Evolutionary conservation across 2,888 invertebrate genomes (phyloP).

Genomic region (Agrochola litura): DNA sequence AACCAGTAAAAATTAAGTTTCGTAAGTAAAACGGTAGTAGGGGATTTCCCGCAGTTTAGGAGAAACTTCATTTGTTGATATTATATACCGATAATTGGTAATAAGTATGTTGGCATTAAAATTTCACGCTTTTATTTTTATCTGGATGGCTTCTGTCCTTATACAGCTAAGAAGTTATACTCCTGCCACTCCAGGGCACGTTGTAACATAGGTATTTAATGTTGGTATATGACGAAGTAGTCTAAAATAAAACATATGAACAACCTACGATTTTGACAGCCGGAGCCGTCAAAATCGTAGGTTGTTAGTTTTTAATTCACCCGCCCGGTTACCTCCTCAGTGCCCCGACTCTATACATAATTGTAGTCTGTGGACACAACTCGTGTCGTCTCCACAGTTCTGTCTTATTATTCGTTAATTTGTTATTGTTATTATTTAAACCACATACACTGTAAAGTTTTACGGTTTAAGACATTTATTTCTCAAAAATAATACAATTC

Average conservation of each 20-base stretch:
- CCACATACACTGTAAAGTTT: too few relatives aligned
- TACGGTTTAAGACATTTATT: too few relatives aligned
- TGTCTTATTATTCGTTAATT: too few relatives aligned
- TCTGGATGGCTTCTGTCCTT: constrained; percentile 50
- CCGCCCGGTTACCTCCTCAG: too few relatives aligned
- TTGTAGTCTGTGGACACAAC: too few relatives aligned
- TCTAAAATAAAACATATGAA: neutral
- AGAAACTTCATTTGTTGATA: constrained; percentile 46
- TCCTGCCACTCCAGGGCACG: neutral
- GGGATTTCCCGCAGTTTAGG: constrained; percentile 44
- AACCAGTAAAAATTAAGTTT: neutral
- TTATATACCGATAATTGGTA: constrained; percentile 42
- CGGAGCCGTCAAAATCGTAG: too few relatives aligned
- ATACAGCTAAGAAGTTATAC: constrained; percentile 26
- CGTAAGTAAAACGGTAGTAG: constrained; percentile 35
- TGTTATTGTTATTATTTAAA: too few relatives aligned
- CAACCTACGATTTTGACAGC: too few relatives aligned
- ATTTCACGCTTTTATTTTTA: constrained; percentile 55
- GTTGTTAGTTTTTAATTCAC: too few relatives aligned
- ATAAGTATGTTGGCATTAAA: constrained; percentile 47
- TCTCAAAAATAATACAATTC: too few relatives aligned
- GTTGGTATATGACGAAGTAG: neutral
- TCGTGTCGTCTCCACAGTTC: too few relatives aligned
- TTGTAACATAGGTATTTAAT: neutral
- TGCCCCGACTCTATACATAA: too few relatives aligned